Conservation (phyloP, 2,888 invertebrate genomes). For the Himalopsyche japonica region DNA sequence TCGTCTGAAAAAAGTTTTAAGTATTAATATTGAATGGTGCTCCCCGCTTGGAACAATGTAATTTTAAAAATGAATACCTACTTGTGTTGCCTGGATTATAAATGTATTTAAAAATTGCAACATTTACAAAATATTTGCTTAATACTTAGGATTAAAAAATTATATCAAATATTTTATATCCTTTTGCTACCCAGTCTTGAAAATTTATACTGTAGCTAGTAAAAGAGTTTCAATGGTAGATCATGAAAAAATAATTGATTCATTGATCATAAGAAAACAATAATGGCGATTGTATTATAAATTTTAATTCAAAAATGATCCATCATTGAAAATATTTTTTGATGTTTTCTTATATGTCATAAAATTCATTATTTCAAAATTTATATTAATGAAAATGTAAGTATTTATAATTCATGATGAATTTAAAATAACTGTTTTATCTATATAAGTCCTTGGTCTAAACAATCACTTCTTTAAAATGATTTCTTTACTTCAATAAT, state of each 20-base stretch:
- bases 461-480: too few relatives aligned
- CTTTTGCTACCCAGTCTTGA: background rate
- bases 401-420: too few relatives aligned
- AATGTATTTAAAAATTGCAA: background rate
- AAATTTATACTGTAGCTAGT: background rate
- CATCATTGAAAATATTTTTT: background rate
- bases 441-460: too few relatives aligned
- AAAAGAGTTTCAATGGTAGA: background rate
- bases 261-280: background rate
- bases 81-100: background rate
- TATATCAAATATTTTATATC: background rate
- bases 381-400: too few relatives aligned
- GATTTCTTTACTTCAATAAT: too few relatives aligned
- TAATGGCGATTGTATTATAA: background rate
- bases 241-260: background rate
- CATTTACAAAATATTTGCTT: background rate
- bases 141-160: background rate
- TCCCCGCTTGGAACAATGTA: background rate
- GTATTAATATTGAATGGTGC: background rate
- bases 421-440: too few relatives aligned
- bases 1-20: background rate
- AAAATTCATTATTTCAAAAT: too few relatives aligned
- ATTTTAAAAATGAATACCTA: background rate
- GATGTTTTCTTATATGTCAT: background rate
- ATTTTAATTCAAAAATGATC: background rate